Evolutionary conservation across 2,888 invertebrate species (phyloP).

Genomic region (Calameuta pallipes): DNA sequence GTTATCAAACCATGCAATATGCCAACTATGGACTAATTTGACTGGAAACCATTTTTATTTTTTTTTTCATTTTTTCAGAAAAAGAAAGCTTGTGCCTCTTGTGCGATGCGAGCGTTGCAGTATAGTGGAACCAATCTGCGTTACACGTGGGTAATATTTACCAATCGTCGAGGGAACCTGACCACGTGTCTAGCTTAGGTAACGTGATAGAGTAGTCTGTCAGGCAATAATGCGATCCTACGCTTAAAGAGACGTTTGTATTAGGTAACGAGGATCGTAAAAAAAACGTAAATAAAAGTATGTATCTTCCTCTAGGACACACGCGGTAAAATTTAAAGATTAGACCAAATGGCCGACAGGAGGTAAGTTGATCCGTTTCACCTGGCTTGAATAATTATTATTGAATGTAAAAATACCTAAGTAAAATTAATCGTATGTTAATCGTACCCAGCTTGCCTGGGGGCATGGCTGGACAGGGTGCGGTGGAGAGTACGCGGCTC

Average conservation of each 20-base stretch:
- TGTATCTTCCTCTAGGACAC: neutral
- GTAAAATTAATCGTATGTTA: constrained; percentile 27
- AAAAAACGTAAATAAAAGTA: neutral
- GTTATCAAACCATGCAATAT: constrained; percentile 19
- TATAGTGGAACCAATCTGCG: constrained; percentile 35
- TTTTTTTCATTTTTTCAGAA: constrained; percentile 40
- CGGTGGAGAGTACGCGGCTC: constrained; percentile 58
- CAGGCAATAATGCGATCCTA: neutral
- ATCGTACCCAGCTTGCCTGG: constrained; percentile 63
- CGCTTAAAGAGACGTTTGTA: neutral
- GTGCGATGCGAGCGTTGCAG: constrained; percentile 12
- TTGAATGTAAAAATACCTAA: constrained; percentile 9
- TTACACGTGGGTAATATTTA: constrained; percentile 3
- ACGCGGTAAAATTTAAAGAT: neutral
- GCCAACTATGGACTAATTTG: constrained; percentile 1
- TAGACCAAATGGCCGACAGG: neutral
- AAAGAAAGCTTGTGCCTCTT: constrained; percentile 57
- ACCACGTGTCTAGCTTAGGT: neutral
- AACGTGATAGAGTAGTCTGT: neutral
- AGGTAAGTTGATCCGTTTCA: neutral
- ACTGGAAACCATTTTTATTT: neutral
- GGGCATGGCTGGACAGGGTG: constrained; percentile 59
- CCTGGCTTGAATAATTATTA: neutral
- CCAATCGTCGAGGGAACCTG: neutral
- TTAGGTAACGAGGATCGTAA: neutral